Evolutionary conservation across 2,113 vertebrate species (phyloP).

Genomic region (Hydropotes inermis): DNA sequence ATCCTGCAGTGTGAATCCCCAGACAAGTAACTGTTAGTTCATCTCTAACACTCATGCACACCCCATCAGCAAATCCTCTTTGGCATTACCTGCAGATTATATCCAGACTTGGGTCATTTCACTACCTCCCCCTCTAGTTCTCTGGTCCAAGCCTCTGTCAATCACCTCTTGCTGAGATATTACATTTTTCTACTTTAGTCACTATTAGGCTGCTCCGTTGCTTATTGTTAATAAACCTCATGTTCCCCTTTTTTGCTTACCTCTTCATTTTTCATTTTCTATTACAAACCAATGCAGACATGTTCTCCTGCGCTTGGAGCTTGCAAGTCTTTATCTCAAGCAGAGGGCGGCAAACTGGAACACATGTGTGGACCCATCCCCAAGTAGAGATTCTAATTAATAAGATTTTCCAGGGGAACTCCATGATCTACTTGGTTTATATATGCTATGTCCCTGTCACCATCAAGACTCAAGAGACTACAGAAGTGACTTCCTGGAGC

Average conservation of each 20-base stretch:
- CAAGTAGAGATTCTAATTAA: not conserved
- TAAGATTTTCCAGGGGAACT: not conserved
- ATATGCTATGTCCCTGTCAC: too few species aligned
- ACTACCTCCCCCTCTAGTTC: not conserved
- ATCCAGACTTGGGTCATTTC: not conserved
- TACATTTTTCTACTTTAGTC: not conserved
- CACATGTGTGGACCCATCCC: fast-evolving
- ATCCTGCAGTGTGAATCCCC: not conserved
- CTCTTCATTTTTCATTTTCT: not conserved
- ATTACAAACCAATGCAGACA: not conserved
- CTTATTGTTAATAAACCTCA: not conserved
- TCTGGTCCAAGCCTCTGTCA: not conserved
- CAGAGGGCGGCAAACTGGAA: not conserved
- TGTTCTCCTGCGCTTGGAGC: not conserved
- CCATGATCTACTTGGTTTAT: not conserved
- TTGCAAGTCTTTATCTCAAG: not conserved
- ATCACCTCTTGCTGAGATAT: not conserved
- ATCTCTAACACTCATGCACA: not conserved
- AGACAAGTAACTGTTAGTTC: not conserved
- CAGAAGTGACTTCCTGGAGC: not conserved
- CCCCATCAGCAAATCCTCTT: not conserved
- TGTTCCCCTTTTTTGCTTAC: not conserved
- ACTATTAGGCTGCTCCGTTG: not conserved
- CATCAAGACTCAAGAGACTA: not conserved
- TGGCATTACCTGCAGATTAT: not conserved